Conservation (phyloP, 1,140 invertebrate species). For the Psix sp. region DNA sequence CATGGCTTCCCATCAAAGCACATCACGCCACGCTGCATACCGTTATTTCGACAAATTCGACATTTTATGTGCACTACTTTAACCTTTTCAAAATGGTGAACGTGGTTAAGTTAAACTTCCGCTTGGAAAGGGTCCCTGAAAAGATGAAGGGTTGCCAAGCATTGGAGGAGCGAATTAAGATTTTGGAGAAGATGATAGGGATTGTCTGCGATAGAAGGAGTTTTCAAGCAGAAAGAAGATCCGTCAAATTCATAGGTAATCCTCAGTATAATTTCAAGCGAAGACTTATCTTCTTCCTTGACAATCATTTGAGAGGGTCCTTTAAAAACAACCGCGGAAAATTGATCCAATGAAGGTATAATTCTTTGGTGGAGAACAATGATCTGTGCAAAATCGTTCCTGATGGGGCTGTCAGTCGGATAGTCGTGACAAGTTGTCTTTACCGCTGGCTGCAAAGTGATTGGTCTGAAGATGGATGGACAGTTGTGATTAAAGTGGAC, state of each 20-base stretch:
- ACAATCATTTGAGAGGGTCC: no score
- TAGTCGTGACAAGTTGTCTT: neutral
- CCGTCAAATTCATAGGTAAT: conserved; percentile 8
- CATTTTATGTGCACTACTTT: conserved; percentile 26
- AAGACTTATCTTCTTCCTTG: no score
- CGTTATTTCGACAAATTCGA: conserved; percentile 55
- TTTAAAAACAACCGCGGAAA: no score
- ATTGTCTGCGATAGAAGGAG: conserved; percentile 1
- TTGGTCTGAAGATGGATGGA: conserved; percentile 12
- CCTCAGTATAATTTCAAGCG: conserved; percentile 9
- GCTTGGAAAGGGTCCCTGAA: no score
- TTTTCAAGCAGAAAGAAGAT: conserved; percentile 1
- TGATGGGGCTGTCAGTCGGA: no score
- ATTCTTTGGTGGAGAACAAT: no score
- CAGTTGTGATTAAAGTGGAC: conserved; percentile 14
- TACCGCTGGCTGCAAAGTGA: conserved; percentile 9
- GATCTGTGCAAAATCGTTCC: no score
- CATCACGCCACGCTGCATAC: conserved; percentile 34
- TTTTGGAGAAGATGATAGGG: conserved; percentile 14
- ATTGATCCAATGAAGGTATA: no score
- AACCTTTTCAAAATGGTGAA: conserved; percentile 24
- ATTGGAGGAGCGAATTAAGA: conserved; percentile 16
- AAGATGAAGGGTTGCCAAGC: neutral
- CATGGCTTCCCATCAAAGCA: conserved; percentile 57
- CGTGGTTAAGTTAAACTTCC: no score